Base-by-base conservation (phyloP, 2,888 invertebrate genomes). In the Drosophila longiperda region DNA sequence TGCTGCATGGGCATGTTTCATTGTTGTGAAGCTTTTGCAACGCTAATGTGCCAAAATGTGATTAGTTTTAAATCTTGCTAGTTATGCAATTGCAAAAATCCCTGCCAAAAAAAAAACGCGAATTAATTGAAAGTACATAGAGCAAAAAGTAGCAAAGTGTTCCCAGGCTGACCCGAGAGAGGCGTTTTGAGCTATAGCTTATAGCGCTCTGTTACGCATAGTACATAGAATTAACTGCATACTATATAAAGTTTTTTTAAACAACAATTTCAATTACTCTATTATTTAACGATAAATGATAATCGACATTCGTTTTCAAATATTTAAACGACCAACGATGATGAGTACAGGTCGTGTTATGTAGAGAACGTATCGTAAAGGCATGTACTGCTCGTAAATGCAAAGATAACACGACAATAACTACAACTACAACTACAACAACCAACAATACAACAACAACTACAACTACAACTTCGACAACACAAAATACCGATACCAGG, bases 271-370 rank as follows among this genome's bases (percentile, higher is more conserved):
- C 66, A 78, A 68, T 66, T 58, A 55, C n/a, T 20, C 68, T 57
- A 42, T 52, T 29, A 29, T 29, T 73, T 66, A 80, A 78, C 58
- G 50, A 66, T 66, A 66, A 72, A 58, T 62, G 68, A 60, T 66
- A 63, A 66, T 36, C 72, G 66, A 75, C 49, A 45, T 42, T 59
- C 40, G 45, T 26, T 54, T 17, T 52, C 33, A 75, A 58, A 73
- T 53, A 32, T 69, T 34, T 49, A 42, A 67, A 62, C 78, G 80
- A 57, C 58, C 53, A 53, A 70, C 57, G 73, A 76, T 78, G 79
- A 76, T 76, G 87, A 61, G 86, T 88, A 87, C 91, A 92, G 92
- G 92, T 92, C 84, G 90, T 91, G 89, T 82, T 87, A 75, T 90
- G 91, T 91, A 92, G 89, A 91, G 91, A 92, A 83, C 91, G 90